A percentile compares a stretch with the other conserved stretches of the same genome.
These are phyloP conservation scores for Arizona elegans DNA, from an alignment of 2,113 vertebrate species.

Conservation along the genomic window DNA sequence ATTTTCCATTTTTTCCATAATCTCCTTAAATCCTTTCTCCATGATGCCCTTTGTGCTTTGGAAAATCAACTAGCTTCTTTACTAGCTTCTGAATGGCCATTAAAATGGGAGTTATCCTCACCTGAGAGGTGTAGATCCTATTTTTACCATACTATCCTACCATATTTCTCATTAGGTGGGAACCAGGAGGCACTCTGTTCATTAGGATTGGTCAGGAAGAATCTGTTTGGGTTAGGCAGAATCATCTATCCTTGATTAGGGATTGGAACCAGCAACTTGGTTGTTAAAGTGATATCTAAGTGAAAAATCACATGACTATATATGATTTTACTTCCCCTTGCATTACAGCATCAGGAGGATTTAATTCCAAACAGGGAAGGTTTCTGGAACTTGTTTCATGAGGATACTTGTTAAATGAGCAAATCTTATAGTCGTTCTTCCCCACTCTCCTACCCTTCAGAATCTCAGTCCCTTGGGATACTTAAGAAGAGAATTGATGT, in stretches of 20 bases:
- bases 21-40: no score
- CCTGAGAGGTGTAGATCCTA: neutral
- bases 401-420: neutral
- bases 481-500: neutral
- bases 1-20: no score
- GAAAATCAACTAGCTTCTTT: no score
- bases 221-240: neutral
- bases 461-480: neutral
- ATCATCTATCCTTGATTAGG: neutral
- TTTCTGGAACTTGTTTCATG: neutral
- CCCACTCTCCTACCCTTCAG: neutral
- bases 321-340: neutral
- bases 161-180: neutral
- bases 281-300: neutral
- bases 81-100: neutral
- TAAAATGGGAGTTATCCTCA: neutral
- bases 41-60: no score
- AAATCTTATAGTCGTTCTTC: neutral
- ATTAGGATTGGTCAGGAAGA: neutral
- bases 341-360: neutral
- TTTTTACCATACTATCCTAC: neutral
- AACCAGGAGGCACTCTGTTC: neutral
- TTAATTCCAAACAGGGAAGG: neutral
- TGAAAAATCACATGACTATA: neutral
- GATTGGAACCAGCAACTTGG: neutral